A percentile compares a stretch with the other conserved stretches of the same genome.
These are phyloP conservation scores for Heterochromis multidens DNA, from an alignment of 2,113 vertebrate genomes.

Conservation along the genomic window DNA sequence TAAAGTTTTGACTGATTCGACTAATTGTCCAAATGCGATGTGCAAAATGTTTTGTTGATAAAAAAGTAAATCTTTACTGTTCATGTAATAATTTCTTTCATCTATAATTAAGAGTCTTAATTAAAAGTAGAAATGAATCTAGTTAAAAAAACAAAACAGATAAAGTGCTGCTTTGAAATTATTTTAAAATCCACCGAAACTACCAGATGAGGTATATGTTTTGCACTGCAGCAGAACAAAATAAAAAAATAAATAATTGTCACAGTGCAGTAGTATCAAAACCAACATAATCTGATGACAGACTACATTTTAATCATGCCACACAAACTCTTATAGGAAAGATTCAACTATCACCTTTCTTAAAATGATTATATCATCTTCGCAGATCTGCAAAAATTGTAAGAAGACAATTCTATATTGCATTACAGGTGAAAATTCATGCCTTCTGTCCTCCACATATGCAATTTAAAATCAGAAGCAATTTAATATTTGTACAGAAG, in stretches of 20 bases:
- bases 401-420: accelerated
- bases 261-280: too few relatives aligned
- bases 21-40: background rate
- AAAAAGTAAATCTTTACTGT: background rate
- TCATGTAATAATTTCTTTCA: background rate
- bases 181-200: background rate
- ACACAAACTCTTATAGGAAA: too few relatives aligned
- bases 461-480: background rate
- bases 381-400: background rate
- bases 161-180: background rate
- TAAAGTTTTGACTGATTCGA: background rate
- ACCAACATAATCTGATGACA: too few relatives aligned
- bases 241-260: too few relatives aligned
- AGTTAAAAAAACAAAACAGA: background rate
- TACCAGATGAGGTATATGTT: background rate
- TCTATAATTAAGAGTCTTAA: background rate
- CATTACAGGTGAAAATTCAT: background rate
- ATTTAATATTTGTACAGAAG: background rate
- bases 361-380: background rate
- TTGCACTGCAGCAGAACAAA: background rate
- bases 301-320: too few relatives aligned
- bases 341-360: too few relatives aligned
- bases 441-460: background rate
- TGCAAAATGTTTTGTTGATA: background rate
- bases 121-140: background rate